Base-by-base conservation (phyloP, 2,113 vertebrate genomes). In the Lycaon pictus region DNA sequence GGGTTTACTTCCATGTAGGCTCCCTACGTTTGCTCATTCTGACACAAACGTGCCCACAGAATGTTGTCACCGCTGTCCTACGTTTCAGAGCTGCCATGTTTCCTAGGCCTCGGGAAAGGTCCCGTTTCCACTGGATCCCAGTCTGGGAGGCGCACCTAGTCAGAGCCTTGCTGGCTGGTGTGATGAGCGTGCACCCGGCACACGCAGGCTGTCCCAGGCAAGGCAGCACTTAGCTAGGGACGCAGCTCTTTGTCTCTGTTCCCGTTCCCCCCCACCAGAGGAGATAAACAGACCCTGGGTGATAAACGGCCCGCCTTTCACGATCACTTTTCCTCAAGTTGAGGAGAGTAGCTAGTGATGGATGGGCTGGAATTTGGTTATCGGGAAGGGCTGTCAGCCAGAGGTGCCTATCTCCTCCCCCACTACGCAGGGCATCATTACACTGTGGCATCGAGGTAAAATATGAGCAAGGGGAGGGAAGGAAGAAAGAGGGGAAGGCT, bases 361-460 rank as follows among this genome's bases (percentile, higher is more conserved):
- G 98, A 99, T 99, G 98, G 98, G 98, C 95, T 98, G 95, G 98
- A 99, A 99, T 99, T 99, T 97, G 98, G 99, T 99, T 99, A 99
- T 98, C 98, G 98, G 98, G 98, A 97, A 98, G 98, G 98, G 99
- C 99, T 99, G 99, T 99, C 99, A 99, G 99, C 98, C 98, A 98
- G 98, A 98, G 98, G 98, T 98, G 98, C 98, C 99, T 98, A 99
- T 99, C 99, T 99, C 97, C 98, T 98, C 98, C 98, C 98, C 98
- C 98, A 99, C 99, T 98, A 98, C 97, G 95, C 98, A 99, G 98
- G 98, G 98, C 97, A 98, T 99, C 99, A 99, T 99, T 99, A 99
- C 98, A 98, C 98, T 96, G 98, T 98, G 99, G 99, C 99, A 99
- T 43, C 81, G 96, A 98, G 98, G 98, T 99, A 99, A 99, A 99